Conservation (phyloP, 2,113 vertebrate genomes). For the Entelurus aequoreus region DNA sequence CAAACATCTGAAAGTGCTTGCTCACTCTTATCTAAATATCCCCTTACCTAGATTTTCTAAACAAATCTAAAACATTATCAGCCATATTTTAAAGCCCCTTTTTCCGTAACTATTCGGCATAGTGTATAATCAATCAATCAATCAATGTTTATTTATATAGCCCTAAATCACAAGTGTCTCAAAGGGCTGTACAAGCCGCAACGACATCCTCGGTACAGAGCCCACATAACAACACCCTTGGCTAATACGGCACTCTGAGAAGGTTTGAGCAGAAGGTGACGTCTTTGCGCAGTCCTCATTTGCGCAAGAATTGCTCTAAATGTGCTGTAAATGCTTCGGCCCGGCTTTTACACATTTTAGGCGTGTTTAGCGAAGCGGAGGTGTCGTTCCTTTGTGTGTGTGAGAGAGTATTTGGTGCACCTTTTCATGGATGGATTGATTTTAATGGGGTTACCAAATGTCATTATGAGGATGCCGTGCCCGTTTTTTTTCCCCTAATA, state of each 20-base stretch:
- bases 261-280: background rate
- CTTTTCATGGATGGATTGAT: conserved; percentile 34
- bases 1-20: no score
- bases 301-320: conserved; percentile 13
- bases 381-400: background rate
- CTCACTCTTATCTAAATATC: no score
- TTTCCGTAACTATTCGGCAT: conserved; percentile 10
- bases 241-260: conserved; percentile 22
- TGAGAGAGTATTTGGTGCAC: conserved; percentile 5
- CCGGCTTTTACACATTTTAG: conserved; percentile 28
- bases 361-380: conserved; percentile 9
- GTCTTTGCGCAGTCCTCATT: conserved; percentile 10
- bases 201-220: no score
- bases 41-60: no score
- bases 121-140: conserved; percentile 17
- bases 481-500: conserved; percentile 1
- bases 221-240: conserved; percentile 14
- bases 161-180: no score
- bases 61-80: no score
- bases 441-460: conserved; percentile 29
- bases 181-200: no score
- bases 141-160: no score
- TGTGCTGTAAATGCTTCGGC: conserved; percentile 42
- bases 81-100: background rate
- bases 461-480: conserved; percentile 20